These are phyloP conservation scores for Herpailurus yagouaroundi DNA, from an alignment of 2,113 vertebrate species.

Conservation along the genomic window DNA sequence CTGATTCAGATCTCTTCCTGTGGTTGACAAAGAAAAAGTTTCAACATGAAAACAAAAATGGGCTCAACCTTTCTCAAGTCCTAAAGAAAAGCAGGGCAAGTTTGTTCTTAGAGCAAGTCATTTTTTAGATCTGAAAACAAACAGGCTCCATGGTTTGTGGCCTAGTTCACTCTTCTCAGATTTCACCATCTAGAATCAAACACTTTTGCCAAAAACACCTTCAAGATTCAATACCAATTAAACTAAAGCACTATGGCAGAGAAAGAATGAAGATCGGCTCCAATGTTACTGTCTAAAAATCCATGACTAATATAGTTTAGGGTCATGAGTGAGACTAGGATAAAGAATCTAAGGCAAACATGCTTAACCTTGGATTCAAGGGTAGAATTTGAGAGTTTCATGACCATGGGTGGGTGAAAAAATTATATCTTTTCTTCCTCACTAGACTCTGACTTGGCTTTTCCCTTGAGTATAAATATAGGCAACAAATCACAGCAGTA, in stretches of 20 bases:
- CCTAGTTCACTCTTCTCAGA: slow-evolving; percentile 18
- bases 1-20: slow-evolving; percentile 49
- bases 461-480: slow-evolving; percentile 27
- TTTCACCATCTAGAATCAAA: slow-evolving; percentile 57
- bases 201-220: slow-evolving; percentile 48
- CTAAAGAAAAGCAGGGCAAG: slow-evolving; percentile 56
- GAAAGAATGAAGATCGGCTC: background rate
- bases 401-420: background rate
- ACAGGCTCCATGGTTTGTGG: slow-evolving; percentile 52
- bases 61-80: slow-evolving; percentile 23
- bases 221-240: slow-evolving; percentile 45
- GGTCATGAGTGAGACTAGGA: background rate
- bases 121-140: slow-evolving; percentile 64
- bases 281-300: background rate
- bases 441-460: background rate
- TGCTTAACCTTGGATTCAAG: background rate
- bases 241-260: background rate
- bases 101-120: slow-evolving; percentile 13
- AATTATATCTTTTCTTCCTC: background rate
- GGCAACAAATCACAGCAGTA: background rate
- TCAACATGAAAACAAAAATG: slow-evolving; percentile 19
- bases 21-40: slow-evolving; percentile 8
- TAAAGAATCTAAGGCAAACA: slow-evolving; percentile 33
- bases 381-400: background rate
- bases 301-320: slow-evolving; percentile 1